These are phyloP conservation scores for Melieria omissa DNA, from an alignment of 2,888 invertebrate genomes.

Conservation along the genomic window DNA sequence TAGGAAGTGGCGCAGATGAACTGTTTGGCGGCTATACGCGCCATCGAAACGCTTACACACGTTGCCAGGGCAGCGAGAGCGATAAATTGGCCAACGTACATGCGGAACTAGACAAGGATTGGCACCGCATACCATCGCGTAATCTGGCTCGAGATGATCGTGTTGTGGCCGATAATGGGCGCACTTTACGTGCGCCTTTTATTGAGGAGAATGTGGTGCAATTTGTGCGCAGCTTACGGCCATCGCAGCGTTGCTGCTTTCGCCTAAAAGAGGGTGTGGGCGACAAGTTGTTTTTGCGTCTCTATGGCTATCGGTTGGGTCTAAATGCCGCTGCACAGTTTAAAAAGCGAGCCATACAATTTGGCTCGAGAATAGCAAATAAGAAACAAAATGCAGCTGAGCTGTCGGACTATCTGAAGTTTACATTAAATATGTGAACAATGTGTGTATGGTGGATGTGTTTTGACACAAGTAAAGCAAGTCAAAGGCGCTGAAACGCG, in stretches of 20 bases:
- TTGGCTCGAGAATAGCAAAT: slow-evolving; percentile 95
- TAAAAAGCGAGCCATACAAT: slow-evolving; percentile 95
- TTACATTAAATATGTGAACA: neutral
- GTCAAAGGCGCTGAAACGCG: too few species aligned
- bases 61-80: slow-evolving; percentile 68
- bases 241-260: slow-evolving; percentile 71
- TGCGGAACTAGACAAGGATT: slow-evolving; percentile 78
- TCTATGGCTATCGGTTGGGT: slow-evolving; percentile 77
- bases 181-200: slow-evolving; percentile 84
- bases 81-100: slow-evolving; percentile 69
- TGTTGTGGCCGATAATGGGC: slow-evolving; percentile 88
- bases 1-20: slow-evolving; percentile 98
- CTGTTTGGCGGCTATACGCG: slow-evolving; percentile 93
- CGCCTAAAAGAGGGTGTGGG: slow-evolving; percentile 78
- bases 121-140: slow-evolving; percentile 85
- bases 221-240: slow-evolving; percentile 73
- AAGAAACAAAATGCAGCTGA: slow-evolving; percentile 88
- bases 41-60: slow-evolving; percentile 80
- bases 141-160: slow-evolving; percentile 97
- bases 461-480: too few species aligned
- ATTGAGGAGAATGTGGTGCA: slow-evolving; percentile 78
- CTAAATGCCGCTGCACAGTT: slow-evolving; percentile 73
- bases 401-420: slow-evolving; percentile 68
- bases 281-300: slow-evolving; percentile 90
- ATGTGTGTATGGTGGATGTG: too few species aligned